phyloP scores from a whole-genome alignment of 2,888 invertebrate species.

The Drosophila neoperkinsi region DNA sequence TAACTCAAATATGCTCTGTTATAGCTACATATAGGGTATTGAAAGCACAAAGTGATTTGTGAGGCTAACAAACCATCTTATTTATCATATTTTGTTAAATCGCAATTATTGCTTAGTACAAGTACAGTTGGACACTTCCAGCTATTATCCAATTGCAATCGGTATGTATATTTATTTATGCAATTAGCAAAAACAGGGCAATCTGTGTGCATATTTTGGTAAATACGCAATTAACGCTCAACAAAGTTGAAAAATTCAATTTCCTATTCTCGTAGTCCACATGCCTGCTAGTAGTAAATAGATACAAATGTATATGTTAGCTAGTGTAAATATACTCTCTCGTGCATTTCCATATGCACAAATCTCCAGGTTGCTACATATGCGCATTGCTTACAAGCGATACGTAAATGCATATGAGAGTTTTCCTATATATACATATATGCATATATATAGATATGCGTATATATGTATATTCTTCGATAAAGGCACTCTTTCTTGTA shows the following conservation, averaged over 20 bases:
- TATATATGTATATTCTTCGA: constrained; percentile 18
- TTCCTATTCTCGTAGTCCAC: constrained; percentile 10
- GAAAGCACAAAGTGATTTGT: neutral
- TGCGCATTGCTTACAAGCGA: constrained; percentile 36
- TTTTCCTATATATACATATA: constrained; percentile 29
- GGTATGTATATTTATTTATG: constrained; percentile 8
- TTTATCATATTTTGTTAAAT: neutral
- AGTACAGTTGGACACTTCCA: neutral
- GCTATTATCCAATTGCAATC: constrained; percentile 3
- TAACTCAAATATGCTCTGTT: neutral
- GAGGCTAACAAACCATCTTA: constrained; percentile 25
- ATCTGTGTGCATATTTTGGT: constrained; percentile 16
- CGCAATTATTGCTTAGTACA: neutral
- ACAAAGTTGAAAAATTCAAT: constrained; percentile 23
- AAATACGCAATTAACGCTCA: constrained; percentile 15
- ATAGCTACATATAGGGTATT: neutral
- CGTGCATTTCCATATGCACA: constrained; percentile 45
- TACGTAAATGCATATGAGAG: constrained; percentile 26
- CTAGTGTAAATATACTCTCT: constrained; percentile 8
- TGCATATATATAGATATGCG: neutral
- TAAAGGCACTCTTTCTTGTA: constrained; percentile 39
- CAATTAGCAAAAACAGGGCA: constrained; percentile 14
- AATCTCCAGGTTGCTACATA: constrained; percentile 19
- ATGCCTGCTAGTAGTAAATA: neutral
- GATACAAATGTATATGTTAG: neutral